Percentiles rank a stretch among this genome's conserved stretches.
These are phyloP conservation scores for Rhea pennata DNA, from an alignment of 2,113 vertebrate species.

Conservation along the genomic window DNA sequence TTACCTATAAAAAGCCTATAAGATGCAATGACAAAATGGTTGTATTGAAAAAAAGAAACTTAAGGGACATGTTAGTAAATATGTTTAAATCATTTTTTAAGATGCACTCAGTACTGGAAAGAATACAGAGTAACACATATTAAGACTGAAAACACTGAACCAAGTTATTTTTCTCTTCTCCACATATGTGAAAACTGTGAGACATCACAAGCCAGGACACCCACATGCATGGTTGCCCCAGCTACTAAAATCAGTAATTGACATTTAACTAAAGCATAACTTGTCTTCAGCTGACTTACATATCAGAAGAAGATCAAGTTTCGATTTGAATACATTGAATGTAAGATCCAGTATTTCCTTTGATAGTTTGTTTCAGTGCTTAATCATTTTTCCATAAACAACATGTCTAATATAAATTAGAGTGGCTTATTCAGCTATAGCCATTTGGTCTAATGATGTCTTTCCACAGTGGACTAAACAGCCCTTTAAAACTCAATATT, in stretches of 20 bases:
- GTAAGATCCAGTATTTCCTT: neutral
- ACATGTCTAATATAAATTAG: neutral
- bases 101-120: neutral
- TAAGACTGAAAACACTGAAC: neutral
- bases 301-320: neutral
- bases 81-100: neutral
- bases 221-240: neutral
- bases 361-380: neutral
- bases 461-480: neutral
- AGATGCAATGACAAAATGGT: neutral
- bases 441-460: neutral
- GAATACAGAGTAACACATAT: neutral
- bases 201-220: neutral
- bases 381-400: neutral
- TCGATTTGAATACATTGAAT: neutral
- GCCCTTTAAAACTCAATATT: neutral
- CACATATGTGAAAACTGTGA: neutral
- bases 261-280: neutral
- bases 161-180: neutral
- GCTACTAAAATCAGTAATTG: neutral
- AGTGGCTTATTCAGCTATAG: neutral
- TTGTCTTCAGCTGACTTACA: neutral
- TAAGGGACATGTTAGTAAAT: neutral
- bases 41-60: neutral
- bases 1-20: neutral